Evolutionary conservation across 2,797 vertebrate genomes (phyloP), one percentile per base, ranked within the genome.

Genomic region (Halcyon leucocephala): DNA sequence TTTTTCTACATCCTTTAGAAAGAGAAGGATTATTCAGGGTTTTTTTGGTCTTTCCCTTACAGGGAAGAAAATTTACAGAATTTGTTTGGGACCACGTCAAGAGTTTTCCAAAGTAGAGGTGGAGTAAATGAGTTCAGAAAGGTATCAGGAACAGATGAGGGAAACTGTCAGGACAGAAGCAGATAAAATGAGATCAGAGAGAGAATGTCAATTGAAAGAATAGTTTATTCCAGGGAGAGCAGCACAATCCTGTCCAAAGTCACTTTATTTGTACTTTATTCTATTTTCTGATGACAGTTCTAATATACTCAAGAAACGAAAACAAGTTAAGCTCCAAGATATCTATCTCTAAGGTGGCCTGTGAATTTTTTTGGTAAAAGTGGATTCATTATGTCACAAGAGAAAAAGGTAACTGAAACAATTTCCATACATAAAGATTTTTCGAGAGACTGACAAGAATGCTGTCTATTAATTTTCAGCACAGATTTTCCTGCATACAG

Each of bases 101-200:
- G 58, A 58, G 16, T 67, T 78, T 88, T 81, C 20, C 12, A 41
- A 69, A 74, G 21, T 37, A 37, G 60, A 73, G 2, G 5, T 86
- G 18, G 2, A 46, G 7, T 55, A 48, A 83, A 69, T 57, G 8
- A 49, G 4, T 42, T 72, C 11, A 39, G 24, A 72, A 92, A 39
- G 2, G 3, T 58, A 26, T 71, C 0, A 1, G 12, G 9, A 89
- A n/a, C 3, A 55, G 12, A 52, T 51, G 10, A 72, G 1, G 5
- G 19, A 69, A 80, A 46, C 3, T 42, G 11, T 37, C 54, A 37
- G 35, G 17, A 33, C 9, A 73, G 29, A 82, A 85, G 51, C 13
- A 76, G 20, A 11, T 73, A 46, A 74, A 70, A 71, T 35, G 8
- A 69, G 9, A 42, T 79, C 29, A 76, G 19, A 93, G 14, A 61